phyloP scores from a whole-genome alignment of 2,888 invertebrate species.

The Sarcophaga variegata region DNA sequence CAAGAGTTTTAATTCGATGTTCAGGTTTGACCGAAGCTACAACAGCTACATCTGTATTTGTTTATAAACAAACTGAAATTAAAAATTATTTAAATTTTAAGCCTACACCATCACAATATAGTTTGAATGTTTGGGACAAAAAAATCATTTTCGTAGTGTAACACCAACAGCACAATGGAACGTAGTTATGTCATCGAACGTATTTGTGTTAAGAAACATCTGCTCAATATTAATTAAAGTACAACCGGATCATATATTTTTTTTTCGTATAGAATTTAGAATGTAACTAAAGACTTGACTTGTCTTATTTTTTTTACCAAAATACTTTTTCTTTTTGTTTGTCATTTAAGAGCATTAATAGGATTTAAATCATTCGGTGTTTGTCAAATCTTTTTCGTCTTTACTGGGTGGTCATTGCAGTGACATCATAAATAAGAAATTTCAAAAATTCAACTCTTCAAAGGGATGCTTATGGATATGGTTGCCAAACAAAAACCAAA shows the following conservation, averaged over 20 bases:
- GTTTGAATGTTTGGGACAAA: too few relatives aligned
- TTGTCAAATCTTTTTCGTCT: slow-evolving; percentile 4
- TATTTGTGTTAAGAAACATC: slow-evolving; percentile 30
- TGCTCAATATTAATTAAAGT: slow-evolving; percentile 44
- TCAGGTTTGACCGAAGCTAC: too few relatives aligned
- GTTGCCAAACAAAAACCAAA: background rate
- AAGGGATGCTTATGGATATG: slow-evolving; percentile 45
- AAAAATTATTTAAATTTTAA: too few relatives aligned
- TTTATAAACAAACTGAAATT: too few relatives aligned
- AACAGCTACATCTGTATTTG: too few relatives aligned
- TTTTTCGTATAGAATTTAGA: slow-evolving; percentile 15
- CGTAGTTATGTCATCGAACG: slow-evolving; percentile 1
- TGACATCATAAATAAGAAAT: slow-evolving; percentile 60
- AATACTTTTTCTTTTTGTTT: slow-evolving; percentile 18
- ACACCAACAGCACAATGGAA: background rate
- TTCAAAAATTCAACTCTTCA: slow-evolving; percentile 39
- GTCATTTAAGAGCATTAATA: slow-evolving; percentile 47
- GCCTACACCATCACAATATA: too few relatives aligned
- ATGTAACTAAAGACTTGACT: background rate
- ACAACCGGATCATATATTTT: slow-evolving; percentile 48
- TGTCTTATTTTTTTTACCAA: background rate
- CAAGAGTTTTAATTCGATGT: too few relatives aligned
- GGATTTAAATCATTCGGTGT: slow-evolving; percentile 38
- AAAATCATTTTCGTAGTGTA: too few relatives aligned
- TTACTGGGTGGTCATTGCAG: slow-evolving; percentile 55